Evolutionary conservation across 2,888 invertebrate species (phyloP).

Genomic region (Cheilosia impressa): DNA sequence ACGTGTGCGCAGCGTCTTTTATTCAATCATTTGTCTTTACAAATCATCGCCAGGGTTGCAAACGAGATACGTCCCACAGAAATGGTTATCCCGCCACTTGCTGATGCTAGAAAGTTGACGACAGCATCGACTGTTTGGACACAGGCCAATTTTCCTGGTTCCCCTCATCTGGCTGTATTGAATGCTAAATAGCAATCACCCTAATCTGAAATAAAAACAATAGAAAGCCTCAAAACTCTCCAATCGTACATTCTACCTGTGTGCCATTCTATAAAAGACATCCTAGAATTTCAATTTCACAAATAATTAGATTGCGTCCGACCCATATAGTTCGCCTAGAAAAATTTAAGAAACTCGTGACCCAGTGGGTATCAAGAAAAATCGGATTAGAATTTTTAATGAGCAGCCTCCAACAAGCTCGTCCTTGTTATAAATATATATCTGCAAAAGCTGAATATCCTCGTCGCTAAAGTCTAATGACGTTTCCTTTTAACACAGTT

Average conservation of each 20-base stretch:
- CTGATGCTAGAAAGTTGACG: too few species aligned
- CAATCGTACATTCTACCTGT: constrained; percentile 34
- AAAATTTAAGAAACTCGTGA: constrained; percentile 54
- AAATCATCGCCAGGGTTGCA: too few species aligned
- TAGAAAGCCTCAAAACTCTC: constrained; percentile 11
- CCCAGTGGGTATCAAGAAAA: constrained; percentile 59
- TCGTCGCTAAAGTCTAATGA: constrained; percentile 41
- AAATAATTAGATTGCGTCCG: constrained; percentile 72
- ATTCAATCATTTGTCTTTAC: too few species aligned
- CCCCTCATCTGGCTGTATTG: not conserved
- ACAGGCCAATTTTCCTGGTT: not conserved
- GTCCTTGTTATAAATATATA: constrained; percentile 2
- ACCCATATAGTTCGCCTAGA: constrained; percentile 42
- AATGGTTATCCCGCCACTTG: too few species aligned
- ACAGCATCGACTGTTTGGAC: too few species aligned
- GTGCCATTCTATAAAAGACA: constrained; percentile 3
- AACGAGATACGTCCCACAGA: too few species aligned
- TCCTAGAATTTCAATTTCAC: constrained; percentile 64
- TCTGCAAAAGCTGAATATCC: not conserved
- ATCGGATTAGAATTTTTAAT: constrained; percentile 75
- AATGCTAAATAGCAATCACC: constrained; percentile 1
- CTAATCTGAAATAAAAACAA: constrained; percentile 21
- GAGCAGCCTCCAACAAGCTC: constrained; percentile 45
- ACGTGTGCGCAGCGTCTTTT: not conserved
- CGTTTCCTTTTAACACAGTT: constrained; percentile 73